Evolutionary conservation across 2,797 vertebrate species (phyloP).

Genomic region (Esox masquinongy): DNA sequence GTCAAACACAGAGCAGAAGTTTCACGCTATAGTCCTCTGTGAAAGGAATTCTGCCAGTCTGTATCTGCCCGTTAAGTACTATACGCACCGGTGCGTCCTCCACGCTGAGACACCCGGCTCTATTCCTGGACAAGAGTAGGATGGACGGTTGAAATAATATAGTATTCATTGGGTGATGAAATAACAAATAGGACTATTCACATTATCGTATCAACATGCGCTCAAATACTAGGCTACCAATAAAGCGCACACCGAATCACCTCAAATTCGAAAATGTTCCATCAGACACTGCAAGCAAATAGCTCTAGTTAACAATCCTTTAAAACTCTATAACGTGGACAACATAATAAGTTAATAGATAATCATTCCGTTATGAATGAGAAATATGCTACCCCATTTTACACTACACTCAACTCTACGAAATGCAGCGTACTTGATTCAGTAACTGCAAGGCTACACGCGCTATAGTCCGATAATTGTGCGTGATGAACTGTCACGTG

Average conservation of each 20-base stretch:
- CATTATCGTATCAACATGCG: background rate
- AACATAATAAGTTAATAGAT: background rate
- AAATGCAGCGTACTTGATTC: too few relatives aligned
- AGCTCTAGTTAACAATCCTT: too few relatives aligned
- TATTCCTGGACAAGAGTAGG: background rate
- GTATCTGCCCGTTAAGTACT: background rate
- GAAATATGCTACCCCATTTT: background rate
- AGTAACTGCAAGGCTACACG: background rate
- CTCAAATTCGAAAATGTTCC: background rate
- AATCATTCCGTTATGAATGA: background rate
- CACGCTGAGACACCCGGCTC: background rate
- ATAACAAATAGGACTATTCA: background rate
- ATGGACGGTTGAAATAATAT: background rate
- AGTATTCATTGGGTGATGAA: background rate
- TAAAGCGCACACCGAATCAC: background rate
- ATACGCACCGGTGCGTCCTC: background rate
- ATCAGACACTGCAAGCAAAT: too few relatives aligned
- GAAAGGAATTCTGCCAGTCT: background rate
- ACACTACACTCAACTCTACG: too few relatives aligned
- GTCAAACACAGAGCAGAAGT: background rate
- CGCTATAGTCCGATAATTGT: background rate
- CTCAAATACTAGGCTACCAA: background rate
- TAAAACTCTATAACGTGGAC: background rate
- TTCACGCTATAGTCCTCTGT: background rate
- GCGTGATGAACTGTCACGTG: slow-evolving; percentile 14